Evolutionary conservation across 2,888 invertebrate genomes (phyloP).

Genomic region (Drosophila mettleri): DNA sequence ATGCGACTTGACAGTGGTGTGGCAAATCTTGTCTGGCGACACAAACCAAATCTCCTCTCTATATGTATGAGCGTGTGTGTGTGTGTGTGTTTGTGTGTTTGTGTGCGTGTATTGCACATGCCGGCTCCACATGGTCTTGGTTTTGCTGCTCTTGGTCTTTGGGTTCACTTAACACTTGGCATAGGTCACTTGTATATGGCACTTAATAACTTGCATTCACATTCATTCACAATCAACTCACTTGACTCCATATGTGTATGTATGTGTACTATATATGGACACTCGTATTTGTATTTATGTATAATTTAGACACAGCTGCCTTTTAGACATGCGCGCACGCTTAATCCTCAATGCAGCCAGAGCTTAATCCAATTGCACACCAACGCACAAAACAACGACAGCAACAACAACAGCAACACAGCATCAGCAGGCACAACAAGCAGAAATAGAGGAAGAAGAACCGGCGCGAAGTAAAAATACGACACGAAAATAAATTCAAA

Average conservation of each 20-base stretch:
- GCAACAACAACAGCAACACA: conserved; percentile 22
- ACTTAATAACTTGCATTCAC: conserved; percentile 13
- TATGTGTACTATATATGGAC: not conserved
- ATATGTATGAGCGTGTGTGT: conserved; percentile 4
- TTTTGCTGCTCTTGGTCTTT: conserved; percentile 3
- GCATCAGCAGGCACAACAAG: conserved; percentile 21
- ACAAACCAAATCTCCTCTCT: conserved; percentile 37
- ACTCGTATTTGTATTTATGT: conserved; percentile 8
- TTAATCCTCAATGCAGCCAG: conserved; percentile 52
- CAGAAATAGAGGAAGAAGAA: conserved; percentile 29
- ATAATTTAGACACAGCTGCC: not conserved
- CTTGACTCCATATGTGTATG: not conserved
- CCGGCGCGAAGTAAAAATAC: conserved; percentile 48
- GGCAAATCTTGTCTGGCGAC: conserved; percentile 75
- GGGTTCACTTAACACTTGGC: conserved; percentile 38
- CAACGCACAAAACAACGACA: conserved; percentile 39
- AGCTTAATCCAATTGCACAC: conserved; percentile 73
- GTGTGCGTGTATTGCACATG: conserved; percentile 38
- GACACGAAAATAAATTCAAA: conserved; percentile 27
- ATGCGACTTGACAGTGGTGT: conserved; percentile 80
- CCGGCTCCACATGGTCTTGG: conserved; percentile 46
- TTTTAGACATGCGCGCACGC: conserved; percentile 56
- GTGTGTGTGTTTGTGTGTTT: conserved; percentile 13
- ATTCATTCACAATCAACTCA: conserved; percentile 16
- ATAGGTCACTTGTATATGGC: conserved; percentile 51